Conservation (phyloP, 2,113 vertebrate species). For the Isurus oxyrinchus region DNA sequence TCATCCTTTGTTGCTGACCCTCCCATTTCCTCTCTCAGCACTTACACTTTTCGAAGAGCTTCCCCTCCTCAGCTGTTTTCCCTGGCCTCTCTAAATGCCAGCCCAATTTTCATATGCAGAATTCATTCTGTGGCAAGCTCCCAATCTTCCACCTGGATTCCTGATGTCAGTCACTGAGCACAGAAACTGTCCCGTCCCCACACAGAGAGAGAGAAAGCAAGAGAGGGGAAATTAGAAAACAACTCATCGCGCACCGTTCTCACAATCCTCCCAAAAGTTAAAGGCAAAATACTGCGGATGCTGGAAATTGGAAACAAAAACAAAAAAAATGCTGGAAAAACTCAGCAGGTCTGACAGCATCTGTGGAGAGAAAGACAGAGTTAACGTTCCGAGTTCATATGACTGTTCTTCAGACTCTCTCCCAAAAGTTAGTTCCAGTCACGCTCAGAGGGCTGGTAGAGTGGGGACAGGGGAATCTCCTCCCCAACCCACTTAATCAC, state of each 20-base stretch:
- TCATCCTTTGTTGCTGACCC: neutral
- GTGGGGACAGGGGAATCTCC: neutral
- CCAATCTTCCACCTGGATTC: neutral
- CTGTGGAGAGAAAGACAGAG: too few species aligned
- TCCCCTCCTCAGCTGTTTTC: neutral
- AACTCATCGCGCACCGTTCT: neutral
- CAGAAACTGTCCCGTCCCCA: too few species aligned
- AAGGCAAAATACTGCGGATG: too few species aligned
- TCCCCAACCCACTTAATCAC: neutral
- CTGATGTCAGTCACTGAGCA: neutral
- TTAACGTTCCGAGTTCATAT: too few species aligned
- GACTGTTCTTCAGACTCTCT: too few species aligned
- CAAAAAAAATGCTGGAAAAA: too few species aligned
- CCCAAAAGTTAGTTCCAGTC: too few species aligned
- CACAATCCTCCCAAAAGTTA: too few species aligned
- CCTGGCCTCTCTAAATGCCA: neutral
- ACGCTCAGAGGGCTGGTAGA: neutral
- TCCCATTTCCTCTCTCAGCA: neutral
- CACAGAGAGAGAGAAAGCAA: neutral
- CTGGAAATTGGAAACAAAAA: too few species aligned
- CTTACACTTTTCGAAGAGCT: neutral
- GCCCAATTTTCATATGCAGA: neutral
- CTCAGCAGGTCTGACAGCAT: too few species aligned
- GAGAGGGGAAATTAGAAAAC: neutral
- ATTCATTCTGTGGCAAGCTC: neutral